Conservation (phyloP, 2,113 vertebrate species). For the Mesembrinibis cayennensis region DNA sequence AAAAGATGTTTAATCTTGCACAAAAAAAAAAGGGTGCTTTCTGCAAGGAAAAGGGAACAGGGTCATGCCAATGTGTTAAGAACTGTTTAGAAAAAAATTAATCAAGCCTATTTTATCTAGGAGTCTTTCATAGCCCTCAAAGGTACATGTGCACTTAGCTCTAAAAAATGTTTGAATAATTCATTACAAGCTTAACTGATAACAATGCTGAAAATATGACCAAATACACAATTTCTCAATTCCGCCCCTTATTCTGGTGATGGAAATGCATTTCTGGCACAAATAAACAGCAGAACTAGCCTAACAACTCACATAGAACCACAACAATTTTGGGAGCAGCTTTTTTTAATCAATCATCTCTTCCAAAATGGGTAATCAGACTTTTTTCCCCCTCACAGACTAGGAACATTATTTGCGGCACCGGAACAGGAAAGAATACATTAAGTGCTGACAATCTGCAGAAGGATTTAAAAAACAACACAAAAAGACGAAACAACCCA, state of each 20-base stretch:
- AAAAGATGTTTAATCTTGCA: neutral
- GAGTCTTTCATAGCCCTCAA: neutral
- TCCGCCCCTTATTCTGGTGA: neutral
- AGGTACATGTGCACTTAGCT: neutral
- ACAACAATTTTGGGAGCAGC: neutral
- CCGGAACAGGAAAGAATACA: neutral
- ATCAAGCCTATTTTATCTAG: neutral
- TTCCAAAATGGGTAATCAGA: neutral
- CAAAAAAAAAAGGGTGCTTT: neutral
- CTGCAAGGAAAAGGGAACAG: neutral
- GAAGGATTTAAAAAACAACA: conserved; percentile 11
- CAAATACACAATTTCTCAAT: neutral
- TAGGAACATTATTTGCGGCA: conserved; percentile 22
- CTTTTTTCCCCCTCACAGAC: neutral
- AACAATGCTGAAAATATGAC: neutral
- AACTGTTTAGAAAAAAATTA: neutral
- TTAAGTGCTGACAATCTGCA: conserved; percentile 24
- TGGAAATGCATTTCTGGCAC: neutral
- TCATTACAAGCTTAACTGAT: neutral
- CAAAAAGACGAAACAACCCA: neutral
- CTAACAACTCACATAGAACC: neutral
- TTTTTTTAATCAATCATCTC: neutral
- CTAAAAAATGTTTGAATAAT: neutral
- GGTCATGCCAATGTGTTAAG: neutral
- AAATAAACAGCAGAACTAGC: neutral